Conservation (phyloP, 53 echinoderm and acorn worm species). For the Stichopus horrens region DNA sequence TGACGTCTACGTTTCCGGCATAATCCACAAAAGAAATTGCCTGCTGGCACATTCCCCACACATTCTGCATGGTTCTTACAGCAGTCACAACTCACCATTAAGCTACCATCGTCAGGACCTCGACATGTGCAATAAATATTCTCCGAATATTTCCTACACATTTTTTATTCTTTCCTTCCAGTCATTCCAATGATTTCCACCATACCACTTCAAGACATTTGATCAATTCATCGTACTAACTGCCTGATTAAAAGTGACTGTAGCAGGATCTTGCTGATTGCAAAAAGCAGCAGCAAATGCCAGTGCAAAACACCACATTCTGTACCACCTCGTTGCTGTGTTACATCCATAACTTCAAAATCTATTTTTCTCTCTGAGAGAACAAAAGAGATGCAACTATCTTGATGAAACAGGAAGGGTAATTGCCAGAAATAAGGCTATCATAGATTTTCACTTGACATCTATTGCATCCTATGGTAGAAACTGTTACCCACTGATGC, state of each 20-base stretch:
- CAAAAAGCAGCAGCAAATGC: conserved; percentile 38
- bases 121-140: conserved; percentile 1
- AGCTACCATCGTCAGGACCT: background rate
- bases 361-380: background rate
- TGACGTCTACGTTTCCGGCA: background rate
- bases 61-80: conserved; percentile 2
- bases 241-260: background rate
- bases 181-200: background rate
- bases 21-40: background rate
- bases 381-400: conserved; percentile 4
- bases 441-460: conserved; percentile 19
- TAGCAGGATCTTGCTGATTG: background rate
- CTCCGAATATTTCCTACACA: background rate
- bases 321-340: conserved; percentile 9
- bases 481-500: conserved; percentile 23
- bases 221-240: background rate
- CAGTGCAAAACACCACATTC: conserved; percentile 16
- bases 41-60: background rate
- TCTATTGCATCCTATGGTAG: conserved; percentile 9
- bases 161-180: background rate
- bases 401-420: background rate
- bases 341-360: conserved; percentile 7
- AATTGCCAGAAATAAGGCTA: background rate
- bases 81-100: background rate
- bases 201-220: background rate